Conservation (phyloP, 2,113 vertebrate genomes). For the Heterotis niloticus region DNA sequence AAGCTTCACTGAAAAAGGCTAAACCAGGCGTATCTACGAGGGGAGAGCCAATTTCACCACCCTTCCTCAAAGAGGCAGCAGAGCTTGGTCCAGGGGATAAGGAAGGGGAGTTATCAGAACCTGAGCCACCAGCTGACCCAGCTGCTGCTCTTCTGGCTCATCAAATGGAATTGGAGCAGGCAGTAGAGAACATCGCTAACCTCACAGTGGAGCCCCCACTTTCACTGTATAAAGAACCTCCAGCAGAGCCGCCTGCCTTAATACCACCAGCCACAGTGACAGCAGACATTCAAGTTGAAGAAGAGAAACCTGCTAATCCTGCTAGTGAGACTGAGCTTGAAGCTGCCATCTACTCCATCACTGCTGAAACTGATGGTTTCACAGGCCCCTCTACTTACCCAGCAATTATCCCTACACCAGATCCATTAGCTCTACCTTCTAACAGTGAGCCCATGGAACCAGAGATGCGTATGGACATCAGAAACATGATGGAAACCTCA, state of each 20-base stretch:
- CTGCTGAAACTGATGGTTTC: constrained; percentile 78
- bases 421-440: constrained; percentile 58
- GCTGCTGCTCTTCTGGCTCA: constrained; percentile 73
- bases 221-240: constrained; percentile 72
- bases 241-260: constrained; percentile 56
- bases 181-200: constrained; percentile 92
- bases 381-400: constrained; percentile 66
- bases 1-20: constrained; percentile 53
- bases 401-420: constrained; percentile 64
- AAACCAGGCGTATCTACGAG: constrained; percentile 53
- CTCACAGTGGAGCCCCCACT: constrained; percentile 71
- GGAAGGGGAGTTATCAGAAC: constrained; percentile 63
- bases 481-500: constrained; percentile 66
- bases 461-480: constrained; percentile 71
- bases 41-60: constrained; percentile 53
- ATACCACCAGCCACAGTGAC: constrained; percentile 58
- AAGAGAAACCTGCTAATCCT: constrained; percentile 81
- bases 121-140: constrained; percentile 64
- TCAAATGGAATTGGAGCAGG: constrained; percentile 90
- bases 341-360: constrained; percentile 95
- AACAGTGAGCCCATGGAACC: constrained; percentile 76
- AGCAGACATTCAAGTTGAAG: constrained; percentile 65
- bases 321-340: constrained; percentile 93
- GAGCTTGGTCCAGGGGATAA: constrained; percentile 60
- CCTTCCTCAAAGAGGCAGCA: constrained; percentile 58